These are phyloP conservation scores for Siderastrea siderea DNA, from an alignment of 92 coral and sea anemone genomes.

Conservation along the genomic window DNA sequence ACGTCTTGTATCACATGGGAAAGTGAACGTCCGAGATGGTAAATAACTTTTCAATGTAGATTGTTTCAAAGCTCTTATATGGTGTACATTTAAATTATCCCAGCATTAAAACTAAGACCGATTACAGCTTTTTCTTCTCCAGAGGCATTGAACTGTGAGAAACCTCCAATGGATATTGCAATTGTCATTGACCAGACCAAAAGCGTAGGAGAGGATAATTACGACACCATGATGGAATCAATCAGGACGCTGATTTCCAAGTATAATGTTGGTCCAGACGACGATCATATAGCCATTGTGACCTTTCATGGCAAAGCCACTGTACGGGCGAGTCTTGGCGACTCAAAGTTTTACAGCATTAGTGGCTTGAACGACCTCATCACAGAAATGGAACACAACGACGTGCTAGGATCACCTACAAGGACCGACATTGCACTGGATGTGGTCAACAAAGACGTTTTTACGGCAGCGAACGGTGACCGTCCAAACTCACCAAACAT, in stretches of 20 bases:
- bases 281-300: neutral
- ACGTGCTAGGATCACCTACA: neutral
- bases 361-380: neutral
- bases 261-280: neutral
- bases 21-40: too few relatives aligned
- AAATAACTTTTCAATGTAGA: too few relatives aligned
- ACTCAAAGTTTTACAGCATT: neutral
- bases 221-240: constrained; percentile 12
- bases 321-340: neutral
- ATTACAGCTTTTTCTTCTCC: neutral
- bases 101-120: too few relatives aligned
- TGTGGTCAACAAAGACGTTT: neutral
- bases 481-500: constrained; percentile 12
- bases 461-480: neutral
- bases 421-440: constrained; percentile 19
- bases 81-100: too few relatives aligned
- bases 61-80: too few relatives aligned
- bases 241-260: neutral
- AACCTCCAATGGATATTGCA: constrained; percentile 4
- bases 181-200: constrained; percentile 10
- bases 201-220: neutral
- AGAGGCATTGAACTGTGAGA: neutral
- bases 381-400: neutral
- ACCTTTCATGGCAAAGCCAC: neutral
- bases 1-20: too few relatives aligned